A percentile compares a stretch with the other conserved stretches of the same genome.
Conservation (phyloP, 2,888 invertebrate genomes). For the Tupiocoris notatus region DNA sequence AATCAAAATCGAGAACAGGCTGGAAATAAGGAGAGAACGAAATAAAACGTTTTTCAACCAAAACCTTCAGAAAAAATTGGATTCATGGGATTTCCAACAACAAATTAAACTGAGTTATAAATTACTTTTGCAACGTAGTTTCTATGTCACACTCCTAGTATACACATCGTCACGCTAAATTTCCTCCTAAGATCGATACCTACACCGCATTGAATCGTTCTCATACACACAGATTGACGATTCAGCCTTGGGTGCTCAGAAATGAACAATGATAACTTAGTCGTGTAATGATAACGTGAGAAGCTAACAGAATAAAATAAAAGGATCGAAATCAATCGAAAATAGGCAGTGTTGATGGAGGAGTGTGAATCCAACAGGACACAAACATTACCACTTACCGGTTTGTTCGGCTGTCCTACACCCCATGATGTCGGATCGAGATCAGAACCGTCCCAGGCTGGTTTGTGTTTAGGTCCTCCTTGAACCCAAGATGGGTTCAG, state of each 20-base stretch:
- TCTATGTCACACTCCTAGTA: no score
- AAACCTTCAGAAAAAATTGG: no score
- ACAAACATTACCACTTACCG: constrained; percentile 50
- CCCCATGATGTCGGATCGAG: constrained; percentile 55
- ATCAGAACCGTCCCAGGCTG: constrained; percentile 50
- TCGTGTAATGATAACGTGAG: background rate
- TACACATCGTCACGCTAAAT: no score
- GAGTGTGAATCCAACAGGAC: background rate
- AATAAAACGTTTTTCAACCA: no score
- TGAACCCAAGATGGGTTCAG: constrained; percentile 43
- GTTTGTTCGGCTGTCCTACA: constrained; percentile 62
- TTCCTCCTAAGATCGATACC: no score
- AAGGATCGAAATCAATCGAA: background rate
- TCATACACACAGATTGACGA: background rate
- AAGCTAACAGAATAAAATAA: background rate
- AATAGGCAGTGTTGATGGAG: background rate
- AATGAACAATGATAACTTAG: background rate
- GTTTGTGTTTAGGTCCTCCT: constrained; percentile 49
- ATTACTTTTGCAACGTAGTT: no score
- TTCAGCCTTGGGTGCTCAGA: background rate
- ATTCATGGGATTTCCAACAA: no score
- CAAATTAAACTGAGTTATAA: no score
- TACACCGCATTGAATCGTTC: no score
- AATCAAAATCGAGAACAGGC: constrained; percentile 9
- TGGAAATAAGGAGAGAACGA: constrained; percentile 6